Evolutionary conservation across 1,140 invertebrate genomes (phyloP).

Genomic region (Harlomillsia oculata): DNA sequence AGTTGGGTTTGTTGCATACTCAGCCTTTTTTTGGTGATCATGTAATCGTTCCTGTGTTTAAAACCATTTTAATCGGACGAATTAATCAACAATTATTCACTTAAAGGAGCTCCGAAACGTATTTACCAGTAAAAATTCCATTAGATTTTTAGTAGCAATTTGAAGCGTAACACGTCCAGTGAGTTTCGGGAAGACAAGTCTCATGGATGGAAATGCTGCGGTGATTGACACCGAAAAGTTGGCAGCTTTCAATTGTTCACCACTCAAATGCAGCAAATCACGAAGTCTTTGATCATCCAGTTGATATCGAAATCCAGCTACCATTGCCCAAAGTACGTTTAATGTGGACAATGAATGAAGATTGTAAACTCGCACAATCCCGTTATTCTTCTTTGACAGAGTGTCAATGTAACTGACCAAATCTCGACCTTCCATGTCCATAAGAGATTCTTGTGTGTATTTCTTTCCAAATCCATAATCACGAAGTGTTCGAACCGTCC

Average conservation of each 20-base stretch:
- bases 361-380: not conserved
- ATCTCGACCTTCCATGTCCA: not conserved
- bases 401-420: not conserved
- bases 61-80: not conserved
- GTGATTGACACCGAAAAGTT: not conserved
- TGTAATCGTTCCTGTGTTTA: not conserved
- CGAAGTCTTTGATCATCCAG: not conserved
- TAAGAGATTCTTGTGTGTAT: not conserved
- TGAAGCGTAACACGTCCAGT: no score
- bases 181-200: not conserved
- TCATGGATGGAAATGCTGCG: not conserved
- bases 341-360: not conserved
- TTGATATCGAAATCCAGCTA: not conserved
- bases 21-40: not conserved
- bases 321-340: not conserved
- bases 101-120: no score
- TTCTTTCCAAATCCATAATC: conserved; percentile 11
- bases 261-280: not conserved
- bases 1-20: not conserved
- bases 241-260: no score
- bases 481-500: not conserved
- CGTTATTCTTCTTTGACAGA: not conserved
- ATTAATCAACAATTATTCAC: no score
- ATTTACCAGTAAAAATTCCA: no score
- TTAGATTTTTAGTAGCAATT: no score